Evolutionary conservation across 2,113 vertebrate species (phyloP), one percentile per base, ranked within the genome.

Genomic region (Eidolon helvum): DNA sequence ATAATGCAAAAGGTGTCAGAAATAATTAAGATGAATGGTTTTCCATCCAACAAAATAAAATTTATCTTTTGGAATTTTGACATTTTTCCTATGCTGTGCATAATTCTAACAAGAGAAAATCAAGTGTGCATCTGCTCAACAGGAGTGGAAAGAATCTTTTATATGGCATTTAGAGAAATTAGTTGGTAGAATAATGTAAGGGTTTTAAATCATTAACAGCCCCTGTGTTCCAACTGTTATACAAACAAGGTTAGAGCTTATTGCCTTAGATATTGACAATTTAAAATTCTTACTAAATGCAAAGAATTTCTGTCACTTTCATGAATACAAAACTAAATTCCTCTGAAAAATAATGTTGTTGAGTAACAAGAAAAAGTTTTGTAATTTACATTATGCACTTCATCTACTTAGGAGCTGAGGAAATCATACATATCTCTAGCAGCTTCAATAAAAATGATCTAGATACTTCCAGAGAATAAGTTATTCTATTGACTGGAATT

Each of bases 21-120:
- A 93, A 83, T 98, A 98, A 98, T 98, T 98, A 98, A 98, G 96
- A 98, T 97, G 61, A 98, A 98, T 97, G 77, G 95, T 24, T 97
- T 45, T 97, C 79, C 97, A 95, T 61, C 19, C 59, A 97, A 87
- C 88, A 84, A 98, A 98, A 98, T 96, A 38, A 98, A 98, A 97
- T 97, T 97, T 97, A 94, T 87, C 87, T 94, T 97, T 97, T 90
- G 74, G 75, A 97, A 97, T 96, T 98, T 95, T 98, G 97, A 98
- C 91, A 94, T 92, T 97, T 98, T 98, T 94, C 74, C 97, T 98
- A 96, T 94, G 92, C 24, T 95, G 38, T 93, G 90, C 82, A 66
- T 77, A 53, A 97, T 65, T 71, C 75, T 96, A 98, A 98, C 93
- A 98, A 93, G 69, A 97, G 53, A 16, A 98, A 97, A 97, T 97